Evolutionary conservation across 2,797 vertebrate genomes (phyloP).

Genomic region (Borostomias antarcticus): DNA sequence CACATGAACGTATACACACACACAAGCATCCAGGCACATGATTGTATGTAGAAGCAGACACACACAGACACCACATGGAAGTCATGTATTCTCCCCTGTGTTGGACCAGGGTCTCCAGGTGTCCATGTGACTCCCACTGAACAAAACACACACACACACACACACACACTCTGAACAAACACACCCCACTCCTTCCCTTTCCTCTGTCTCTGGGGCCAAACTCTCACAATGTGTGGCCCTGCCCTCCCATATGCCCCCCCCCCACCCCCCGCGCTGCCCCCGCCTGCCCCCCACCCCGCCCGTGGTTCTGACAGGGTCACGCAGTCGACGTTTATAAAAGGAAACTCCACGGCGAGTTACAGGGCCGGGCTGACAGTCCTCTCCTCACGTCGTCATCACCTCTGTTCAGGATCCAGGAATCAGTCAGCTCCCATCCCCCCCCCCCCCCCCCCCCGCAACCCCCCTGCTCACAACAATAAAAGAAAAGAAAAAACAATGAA

Average conservation of each 20-base stretch:
- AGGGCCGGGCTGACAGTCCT: slow-evolving; percentile 63
- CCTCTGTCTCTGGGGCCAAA: slow-evolving; percentile 58
- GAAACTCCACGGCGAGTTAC: slow-evolving; percentile 64
- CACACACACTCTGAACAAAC: slow-evolving; percentile 73
- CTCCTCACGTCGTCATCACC: slow-evolving; percentile 65
- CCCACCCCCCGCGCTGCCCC: too few species aligned
- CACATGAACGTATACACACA: slow-evolving; percentile 6
- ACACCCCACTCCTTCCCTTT: slow-evolving; percentile 44
- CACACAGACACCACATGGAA: slow-evolving; percentile 12
- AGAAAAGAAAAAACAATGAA: slow-evolving; percentile 70
- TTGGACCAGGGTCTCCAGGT: slow-evolving; percentile 62
- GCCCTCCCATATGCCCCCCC: too few species aligned
- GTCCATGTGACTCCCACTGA: slow-evolving; percentile 50
- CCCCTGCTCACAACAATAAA: slow-evolving; percentile 71
- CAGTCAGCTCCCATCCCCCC: slow-evolving; percentile 47
- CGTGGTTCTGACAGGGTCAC: slow-evolving; percentile 55
- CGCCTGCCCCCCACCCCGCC: slow-evolving; percentile 48
- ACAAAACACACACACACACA: too few species aligned
- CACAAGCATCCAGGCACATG: background rate
- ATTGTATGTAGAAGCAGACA: slow-evolving; percentile 25
- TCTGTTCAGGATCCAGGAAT: slow-evolving; percentile 43
- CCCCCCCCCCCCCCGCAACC: too few species aligned
- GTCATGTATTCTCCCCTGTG: slow-evolving; percentile 50
- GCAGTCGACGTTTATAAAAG: slow-evolving; percentile 70
- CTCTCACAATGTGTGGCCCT: slow-evolving; percentile 66